Evolutionary conservation across 1,140 invertebrate species (phyloP).

Genomic region (Neodiprion fabricii): DNA sequence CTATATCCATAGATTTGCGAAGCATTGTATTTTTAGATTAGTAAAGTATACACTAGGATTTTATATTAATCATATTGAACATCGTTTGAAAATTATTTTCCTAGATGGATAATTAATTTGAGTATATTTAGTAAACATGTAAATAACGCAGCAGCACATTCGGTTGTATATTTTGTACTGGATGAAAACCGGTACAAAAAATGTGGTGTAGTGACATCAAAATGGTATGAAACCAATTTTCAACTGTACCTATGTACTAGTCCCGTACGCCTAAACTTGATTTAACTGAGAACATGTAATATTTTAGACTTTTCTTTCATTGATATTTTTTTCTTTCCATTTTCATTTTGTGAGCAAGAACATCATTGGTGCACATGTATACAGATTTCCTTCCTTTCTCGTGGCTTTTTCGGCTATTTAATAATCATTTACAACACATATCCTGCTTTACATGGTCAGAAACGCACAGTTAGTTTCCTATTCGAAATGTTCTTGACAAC

Average conservation of each 20-base stretch:
- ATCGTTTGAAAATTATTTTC: background rate
- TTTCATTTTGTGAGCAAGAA: too few species aligned
- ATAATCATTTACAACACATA: too few species aligned
- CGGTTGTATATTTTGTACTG: background rate
- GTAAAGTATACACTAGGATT: constrained; percentile 52
- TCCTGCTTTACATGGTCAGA: too few species aligned
- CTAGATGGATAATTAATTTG: too few species aligned
- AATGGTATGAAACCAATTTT: constrained; percentile 7
- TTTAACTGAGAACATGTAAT: background rate
- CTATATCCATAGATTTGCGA: constrained; percentile 38
- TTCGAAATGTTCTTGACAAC: too few species aligned
- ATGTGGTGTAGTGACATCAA: background rate
- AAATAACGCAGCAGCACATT: background rate
- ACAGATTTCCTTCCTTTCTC: too few species aligned
- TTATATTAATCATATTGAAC: constrained; percentile 51
- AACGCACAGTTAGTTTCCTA: too few species aligned
- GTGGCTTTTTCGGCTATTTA: too few species aligned
- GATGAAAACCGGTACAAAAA: background rate
- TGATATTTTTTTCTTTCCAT: background rate
- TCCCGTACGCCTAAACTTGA: background rate
- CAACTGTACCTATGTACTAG: background rate
- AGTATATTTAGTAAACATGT: background rate
- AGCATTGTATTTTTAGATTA: constrained; percentile 52
- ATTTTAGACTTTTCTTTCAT: background rate
- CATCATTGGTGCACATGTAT: too few species aligned